Conservation (phyloP, 2,888 invertebrate genomes). For the Odontocolon sp. region DNA sequence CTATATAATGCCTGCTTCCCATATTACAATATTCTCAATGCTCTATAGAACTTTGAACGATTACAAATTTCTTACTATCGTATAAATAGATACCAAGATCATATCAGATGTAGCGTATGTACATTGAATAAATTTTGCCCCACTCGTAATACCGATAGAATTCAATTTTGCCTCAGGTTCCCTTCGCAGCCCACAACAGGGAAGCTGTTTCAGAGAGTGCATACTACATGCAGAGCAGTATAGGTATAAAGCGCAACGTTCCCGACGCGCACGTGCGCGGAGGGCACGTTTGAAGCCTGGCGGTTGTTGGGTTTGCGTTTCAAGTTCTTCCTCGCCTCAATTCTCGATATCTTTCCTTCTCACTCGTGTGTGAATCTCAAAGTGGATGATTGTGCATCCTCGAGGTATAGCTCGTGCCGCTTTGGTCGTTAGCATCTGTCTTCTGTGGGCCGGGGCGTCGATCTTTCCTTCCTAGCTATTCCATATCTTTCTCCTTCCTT, state of each 20-base stretch:
- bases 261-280: constrained; percentile 64
- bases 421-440: constrained; percentile 76
- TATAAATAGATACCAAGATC: background rate
- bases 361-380: constrained; percentile 19
- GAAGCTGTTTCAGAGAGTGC: too few relatives aligned
- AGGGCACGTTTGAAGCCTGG: constrained; percentile 19
- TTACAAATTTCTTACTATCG: background rate
- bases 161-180: constrained; percentile 21
- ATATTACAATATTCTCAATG: too few relatives aligned
- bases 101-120: background rate
- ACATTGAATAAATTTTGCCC: background rate
- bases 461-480: constrained; percentile 47
- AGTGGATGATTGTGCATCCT: constrained; percentile 18
- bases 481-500: constrained; percentile 53
- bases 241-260: background rate
- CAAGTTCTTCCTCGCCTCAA: constrained; percentile 49
- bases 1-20: too few relatives aligned
- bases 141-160: background rate
- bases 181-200: too few relatives aligned
- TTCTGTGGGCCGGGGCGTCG: constrained; percentile 65
- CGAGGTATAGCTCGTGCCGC: constrained; percentile 66
- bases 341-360: constrained; percentile 18
- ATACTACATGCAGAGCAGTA: background rate
- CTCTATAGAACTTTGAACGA: too few relatives aligned
- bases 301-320: constrained; percentile 29